Percentiles rank a stretch among this genome's conserved stretches.
phyloP scores from a whole-genome alignment of 1,140 invertebrate genomes.

The Grapholita molesta region DNA sequence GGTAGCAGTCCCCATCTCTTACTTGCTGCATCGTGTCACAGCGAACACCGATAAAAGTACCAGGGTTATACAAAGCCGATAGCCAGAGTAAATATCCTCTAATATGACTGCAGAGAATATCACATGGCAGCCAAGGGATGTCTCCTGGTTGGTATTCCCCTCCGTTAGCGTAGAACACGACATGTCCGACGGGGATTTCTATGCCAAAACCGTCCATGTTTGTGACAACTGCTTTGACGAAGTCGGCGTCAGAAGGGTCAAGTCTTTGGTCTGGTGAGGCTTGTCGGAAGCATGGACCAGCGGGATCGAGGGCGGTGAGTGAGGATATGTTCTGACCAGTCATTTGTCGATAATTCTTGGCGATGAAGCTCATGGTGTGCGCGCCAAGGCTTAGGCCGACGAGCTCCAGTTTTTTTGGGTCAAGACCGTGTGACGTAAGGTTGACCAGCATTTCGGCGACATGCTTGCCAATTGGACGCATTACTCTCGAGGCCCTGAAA shows the following conservation, averaged over 20 bases:
- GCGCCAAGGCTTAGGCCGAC: conserved; percentile 58
- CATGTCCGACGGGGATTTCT: conserved; percentile 81
- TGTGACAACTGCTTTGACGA: conserved; percentile 75
- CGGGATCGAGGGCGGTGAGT: conserved; percentile 56
- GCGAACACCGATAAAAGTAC: conserved; percentile 49
- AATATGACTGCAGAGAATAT: conserved; percentile 49
- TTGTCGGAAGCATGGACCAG: conserved; percentile 63
- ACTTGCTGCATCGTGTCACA: conserved; percentile 58
- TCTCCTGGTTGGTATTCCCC: conserved; percentile 82
- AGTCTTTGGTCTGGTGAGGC: conserved; percentile 49
- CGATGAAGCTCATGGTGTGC: conserved; percentile 56
- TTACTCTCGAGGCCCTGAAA: conserved; percentile 52
- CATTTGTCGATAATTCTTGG: conserved; percentile 46
- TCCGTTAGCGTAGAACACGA: conserved; percentile 84
- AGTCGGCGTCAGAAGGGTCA: conserved; percentile 25
- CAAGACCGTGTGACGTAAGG: conserved; percentile 38
- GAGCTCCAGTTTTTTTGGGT: conserved; percentile 53
- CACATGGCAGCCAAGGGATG: conserved; percentile 44
- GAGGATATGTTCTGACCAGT: conserved; percentile 60
- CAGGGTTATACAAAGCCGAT: conserved; percentile 39
- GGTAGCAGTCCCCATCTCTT: conserved; percentile 45
- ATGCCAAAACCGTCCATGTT: conserved; percentile 85
- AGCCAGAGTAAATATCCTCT: conserved; percentile 47
- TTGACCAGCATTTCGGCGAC: conserved; percentile 49
- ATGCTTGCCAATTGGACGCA: conserved; percentile 48